Evolutionary conservation across 2,113 vertebrate genomes (phyloP).

Genomic region (Tupaia chinensis): DNA sequence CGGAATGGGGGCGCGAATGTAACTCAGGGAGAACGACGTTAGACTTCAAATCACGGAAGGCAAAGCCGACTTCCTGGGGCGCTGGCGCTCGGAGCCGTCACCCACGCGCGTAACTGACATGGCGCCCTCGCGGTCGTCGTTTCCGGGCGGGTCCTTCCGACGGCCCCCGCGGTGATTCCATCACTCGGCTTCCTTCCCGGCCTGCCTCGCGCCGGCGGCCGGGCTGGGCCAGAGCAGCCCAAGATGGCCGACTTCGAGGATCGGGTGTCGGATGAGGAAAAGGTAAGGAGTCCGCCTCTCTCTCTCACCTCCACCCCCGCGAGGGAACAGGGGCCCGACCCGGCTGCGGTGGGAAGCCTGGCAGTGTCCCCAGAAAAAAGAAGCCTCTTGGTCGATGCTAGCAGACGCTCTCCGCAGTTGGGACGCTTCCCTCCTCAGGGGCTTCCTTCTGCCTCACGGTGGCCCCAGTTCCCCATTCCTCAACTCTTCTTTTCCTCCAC

Average conservation of each 20-base stretch:
- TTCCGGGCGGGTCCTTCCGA: slow-evolving; percentile 63
- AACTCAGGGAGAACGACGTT: not conserved
- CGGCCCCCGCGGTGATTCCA: not conserved
- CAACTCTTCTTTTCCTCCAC: not conserved
- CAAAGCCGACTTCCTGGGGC: not conserved
- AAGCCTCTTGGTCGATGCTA: not conserved
- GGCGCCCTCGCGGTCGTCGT: slow-evolving; percentile 22
- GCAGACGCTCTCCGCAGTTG: not conserved
- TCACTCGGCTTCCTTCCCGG: slow-evolving; percentile 78
- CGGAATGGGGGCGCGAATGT: not conserved
- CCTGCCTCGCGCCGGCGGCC: slow-evolving; percentile 78
- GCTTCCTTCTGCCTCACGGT: slow-evolving; percentile 56
- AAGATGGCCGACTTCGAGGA: slow-evolving; percentile 96
- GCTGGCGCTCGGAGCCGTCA: accelerated
- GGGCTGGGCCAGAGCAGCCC: slow-evolving; percentile 88
- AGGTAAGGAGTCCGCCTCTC: slow-evolving; percentile 88
- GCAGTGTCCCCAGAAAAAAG: not conserved
- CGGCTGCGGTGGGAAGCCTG: not conserved
- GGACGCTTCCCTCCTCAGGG: slow-evolving; percentile 61
- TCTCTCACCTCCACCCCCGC: not conserved
- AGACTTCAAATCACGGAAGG: not conserved
- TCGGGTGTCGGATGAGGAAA: slow-evolving; percentile 94
- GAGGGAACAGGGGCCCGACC: not conserved
- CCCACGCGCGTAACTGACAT: slow-evolving; percentile 62
- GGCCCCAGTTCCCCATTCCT: slow-evolving; percentile 67